phyloP scores from a whole-genome alignment of 2,797 vertebrate species.

The Cottoperca gobio region DNA sequence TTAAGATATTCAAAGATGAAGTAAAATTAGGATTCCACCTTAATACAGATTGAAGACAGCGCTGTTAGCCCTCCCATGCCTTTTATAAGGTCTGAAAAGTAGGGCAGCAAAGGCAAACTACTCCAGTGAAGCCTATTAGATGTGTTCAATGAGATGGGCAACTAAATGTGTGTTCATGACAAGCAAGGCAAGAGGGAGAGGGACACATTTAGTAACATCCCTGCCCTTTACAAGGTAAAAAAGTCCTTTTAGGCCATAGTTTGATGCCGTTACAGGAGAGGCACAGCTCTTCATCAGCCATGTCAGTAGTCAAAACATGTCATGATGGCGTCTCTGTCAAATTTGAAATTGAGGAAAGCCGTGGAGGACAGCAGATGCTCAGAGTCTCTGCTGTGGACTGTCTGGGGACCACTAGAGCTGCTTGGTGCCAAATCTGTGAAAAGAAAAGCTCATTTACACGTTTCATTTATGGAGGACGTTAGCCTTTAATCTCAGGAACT shows the following conservation, averaged over 20 bases:
- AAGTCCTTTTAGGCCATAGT: not conserved
- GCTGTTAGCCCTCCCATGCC: not conserved
- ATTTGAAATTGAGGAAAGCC: slow-evolving; percentile 95
- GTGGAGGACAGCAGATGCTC: slow-evolving; percentile 89
- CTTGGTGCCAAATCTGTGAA: slow-evolving; percentile 72
- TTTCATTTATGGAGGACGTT: not conserved
- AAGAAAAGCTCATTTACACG: slow-evolving; percentile 4
- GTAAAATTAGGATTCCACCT: not conserved
- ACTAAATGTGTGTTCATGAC: not conserved
- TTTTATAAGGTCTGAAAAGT: not conserved
- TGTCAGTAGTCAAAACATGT: slow-evolving; percentile 90
- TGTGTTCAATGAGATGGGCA: not conserved
- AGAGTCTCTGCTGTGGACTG: slow-evolving; percentile 82
- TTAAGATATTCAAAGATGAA: not conserved
- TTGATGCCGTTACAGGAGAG: slow-evolving; percentile 33
- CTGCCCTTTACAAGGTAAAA: slow-evolving; percentile 8
- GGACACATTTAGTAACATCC: slow-evolving; percentile 8
- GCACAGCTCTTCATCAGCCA: slow-evolving; percentile 20
- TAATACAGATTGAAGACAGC: not conserved
- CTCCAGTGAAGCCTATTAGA: not conserved
- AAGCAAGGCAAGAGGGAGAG: slow-evolving; percentile 5
- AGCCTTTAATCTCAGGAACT: not conserved
- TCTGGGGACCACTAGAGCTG: slow-evolving; percentile 77
- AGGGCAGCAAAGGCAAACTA: not conserved
- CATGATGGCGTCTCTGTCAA: slow-evolving; percentile 96